Evolutionary conservation across 2,888 invertebrate genomes (phyloP).

Genomic region (Athalia cordata): DNA sequence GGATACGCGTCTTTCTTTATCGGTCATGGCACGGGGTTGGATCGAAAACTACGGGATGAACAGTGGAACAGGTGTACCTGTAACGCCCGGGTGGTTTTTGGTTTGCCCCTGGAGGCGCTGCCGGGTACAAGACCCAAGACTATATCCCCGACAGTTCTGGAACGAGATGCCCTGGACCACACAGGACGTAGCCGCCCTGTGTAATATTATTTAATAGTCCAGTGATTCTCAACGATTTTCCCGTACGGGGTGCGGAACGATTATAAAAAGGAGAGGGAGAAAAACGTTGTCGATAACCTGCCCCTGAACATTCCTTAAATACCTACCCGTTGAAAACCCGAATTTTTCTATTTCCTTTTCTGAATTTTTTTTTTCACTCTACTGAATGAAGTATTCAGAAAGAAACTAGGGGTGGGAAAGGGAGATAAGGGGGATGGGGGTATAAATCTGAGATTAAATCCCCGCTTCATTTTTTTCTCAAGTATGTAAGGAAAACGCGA

Average conservation of each 20-base stretch:
- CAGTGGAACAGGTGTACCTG: conserved; percentile 45
- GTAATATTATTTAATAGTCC: conserved; percentile 48
- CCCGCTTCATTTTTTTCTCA: neutral
- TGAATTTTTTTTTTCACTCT: neutral
- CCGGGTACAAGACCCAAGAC: conserved; percentile 17
- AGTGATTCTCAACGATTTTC: conserved; percentile 44
- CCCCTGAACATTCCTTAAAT: neutral
- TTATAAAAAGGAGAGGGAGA: neutral
- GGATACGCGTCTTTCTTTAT: conserved; percentile 22
- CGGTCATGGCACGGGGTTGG: neutral
- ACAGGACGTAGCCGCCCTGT: conserved; percentile 44
- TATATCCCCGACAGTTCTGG: conserved; percentile 19
- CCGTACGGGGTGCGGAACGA: too few species aligned
- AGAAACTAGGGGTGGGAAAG: neutral
- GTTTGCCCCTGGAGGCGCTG: conserved; percentile 45
- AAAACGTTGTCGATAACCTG: neutral
- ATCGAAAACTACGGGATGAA: conserved; percentile 33
- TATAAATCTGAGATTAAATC: too few species aligned
- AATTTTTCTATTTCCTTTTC: too few species aligned
- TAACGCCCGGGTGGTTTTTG: conserved; percentile 48
- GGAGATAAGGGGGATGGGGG: neutral
- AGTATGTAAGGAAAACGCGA: neutral
- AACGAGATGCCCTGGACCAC: conserved; percentile 36
- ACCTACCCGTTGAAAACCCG: neutral
- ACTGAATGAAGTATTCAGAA: too few species aligned